Evolutionary conservation across 2,797 vertebrate species (phyloP).

Genomic region (Poeciliopsis paucimaculata): DNA sequence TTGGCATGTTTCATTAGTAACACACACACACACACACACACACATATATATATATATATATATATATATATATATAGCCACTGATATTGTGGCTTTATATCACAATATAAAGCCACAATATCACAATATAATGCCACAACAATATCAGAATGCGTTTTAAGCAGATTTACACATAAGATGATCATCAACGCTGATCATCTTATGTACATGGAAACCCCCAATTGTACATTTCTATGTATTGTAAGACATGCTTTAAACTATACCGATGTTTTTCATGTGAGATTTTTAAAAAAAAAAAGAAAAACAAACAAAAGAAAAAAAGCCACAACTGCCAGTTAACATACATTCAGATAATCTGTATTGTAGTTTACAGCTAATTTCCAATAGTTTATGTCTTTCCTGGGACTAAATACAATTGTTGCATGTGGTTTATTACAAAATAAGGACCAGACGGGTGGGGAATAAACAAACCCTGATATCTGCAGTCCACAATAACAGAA

Average conservation of each 20-base stretch:
- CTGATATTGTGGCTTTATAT: too few relatives aligned
- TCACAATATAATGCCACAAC: too few relatives aligned
- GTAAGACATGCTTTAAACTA: background rate
- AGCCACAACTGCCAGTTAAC: slow-evolving; percentile 24
- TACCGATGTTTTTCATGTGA: background rate
- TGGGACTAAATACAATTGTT: slow-evolving; percentile 15
- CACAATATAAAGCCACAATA: too few relatives aligned
- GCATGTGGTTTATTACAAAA: slow-evolving; percentile 20
- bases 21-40: too few relatives aligned
- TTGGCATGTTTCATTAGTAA: background rate
- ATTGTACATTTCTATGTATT: background rate
- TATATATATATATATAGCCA: too few relatives aligned
- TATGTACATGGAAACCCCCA: background rate
- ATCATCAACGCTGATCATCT: background rate
- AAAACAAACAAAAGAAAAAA: background rate
- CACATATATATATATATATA: too few relatives aligned
- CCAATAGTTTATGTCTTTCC: slow-evolving; percentile 40
- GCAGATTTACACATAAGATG: too few relatives aligned
- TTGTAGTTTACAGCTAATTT: slow-evolving; percentile 58
- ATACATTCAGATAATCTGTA: slow-evolving; percentile 68
- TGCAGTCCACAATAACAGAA: slow-evolving; percentile 22
- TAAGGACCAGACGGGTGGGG: background rate
- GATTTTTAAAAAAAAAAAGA: background rate
- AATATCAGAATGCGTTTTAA: too few relatives aligned
- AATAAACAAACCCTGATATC: slow-evolving; percentile 2